phyloP scores from a whole-genome alignment of 2,113 vertebrate genomes.

The Sylvia atricapilla region DNA sequence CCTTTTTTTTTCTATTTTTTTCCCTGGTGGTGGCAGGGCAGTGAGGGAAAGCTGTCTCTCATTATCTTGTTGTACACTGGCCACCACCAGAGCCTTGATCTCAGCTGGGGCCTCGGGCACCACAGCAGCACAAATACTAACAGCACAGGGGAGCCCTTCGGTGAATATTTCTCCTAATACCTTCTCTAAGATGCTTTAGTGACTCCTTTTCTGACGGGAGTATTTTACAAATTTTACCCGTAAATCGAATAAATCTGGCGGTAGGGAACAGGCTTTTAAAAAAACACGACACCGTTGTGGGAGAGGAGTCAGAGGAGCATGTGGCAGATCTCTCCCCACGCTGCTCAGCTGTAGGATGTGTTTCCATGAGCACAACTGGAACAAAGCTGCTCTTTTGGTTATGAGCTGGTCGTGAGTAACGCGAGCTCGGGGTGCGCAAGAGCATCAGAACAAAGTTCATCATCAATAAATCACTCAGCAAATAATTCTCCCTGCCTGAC shows the following conservation, averaged over 20 bases:
- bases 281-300: not conserved
- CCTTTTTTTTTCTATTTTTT: not conserved
- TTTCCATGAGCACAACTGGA: not conserved
- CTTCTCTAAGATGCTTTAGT: conserved; percentile 22
- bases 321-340: not conserved
- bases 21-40: not conserved
- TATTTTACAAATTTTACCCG: conserved; percentile 33
- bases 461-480: conserved; percentile 66
- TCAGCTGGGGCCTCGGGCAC: conserved; percentile 54
- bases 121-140: conserved; percentile 48
- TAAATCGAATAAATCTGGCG: conserved; percentile 51
- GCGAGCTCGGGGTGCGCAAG: not conserved
- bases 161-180: conserved; percentile 23
- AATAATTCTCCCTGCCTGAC: conserved; percentile 60
- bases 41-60: conserved; percentile 60
- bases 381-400: conserved; percentile 34
- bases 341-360: not conserved
- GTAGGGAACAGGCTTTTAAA: not conserved
- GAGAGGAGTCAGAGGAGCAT: not conserved
- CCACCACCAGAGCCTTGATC: conserved; percentile 48
- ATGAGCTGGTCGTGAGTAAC: conserved; percentile 41
- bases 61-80: conserved; percentile 60
- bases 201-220: conserved; percentile 33
- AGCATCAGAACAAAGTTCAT: conserved; percentile 53
- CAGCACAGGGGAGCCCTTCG: conserved; percentile 22